Evolutionary conservation across 1,140 invertebrate species (phyloP).

Genomic region (Rhopalosiphum padi): DNA sequence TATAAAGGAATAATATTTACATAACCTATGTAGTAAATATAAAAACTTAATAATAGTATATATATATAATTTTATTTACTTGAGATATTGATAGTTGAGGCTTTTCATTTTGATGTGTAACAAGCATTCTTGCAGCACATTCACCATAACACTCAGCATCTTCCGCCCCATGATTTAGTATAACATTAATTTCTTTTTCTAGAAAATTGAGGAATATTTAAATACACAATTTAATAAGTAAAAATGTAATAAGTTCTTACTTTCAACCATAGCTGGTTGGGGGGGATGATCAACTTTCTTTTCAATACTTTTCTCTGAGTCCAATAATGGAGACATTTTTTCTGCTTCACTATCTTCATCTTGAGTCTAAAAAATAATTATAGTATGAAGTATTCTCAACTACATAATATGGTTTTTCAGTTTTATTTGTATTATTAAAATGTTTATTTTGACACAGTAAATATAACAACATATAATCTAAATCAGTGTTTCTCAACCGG

Average conservation of each 20-base stretch:
- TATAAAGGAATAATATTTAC: neutral
- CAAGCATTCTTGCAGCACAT: conserved; percentile 34
- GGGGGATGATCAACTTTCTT: conserved; percentile 40
- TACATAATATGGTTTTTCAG: neutral
- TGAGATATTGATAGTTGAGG: conserved; percentile 40
- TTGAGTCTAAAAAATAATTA: conserved; percentile 63
- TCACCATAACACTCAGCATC: conserved; percentile 51
- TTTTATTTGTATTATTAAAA: neutral
- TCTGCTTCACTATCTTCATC: conserved; percentile 84
- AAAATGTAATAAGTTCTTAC: neutral
- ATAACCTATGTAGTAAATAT: neutral
- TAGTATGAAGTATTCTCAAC: neutral
- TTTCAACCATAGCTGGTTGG: conserved; percentile 20
- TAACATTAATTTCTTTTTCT: conserved; percentile 57
- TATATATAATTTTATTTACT: neutral
- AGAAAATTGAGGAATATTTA: neutral
- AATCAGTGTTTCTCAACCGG: too few species aligned
- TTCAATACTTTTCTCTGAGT: conserved; percentile 57
- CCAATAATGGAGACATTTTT: conserved; percentile 77
- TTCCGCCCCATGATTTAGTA: conserved; percentile 53
- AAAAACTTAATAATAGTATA: neutral
- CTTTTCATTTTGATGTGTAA: conserved; percentile 52
- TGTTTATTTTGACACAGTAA: neutral
- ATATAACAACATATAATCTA: neutral
- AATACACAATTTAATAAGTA: neutral